These are phyloP conservation scores for Odontocerum albicorne DNA, from an alignment of 2,888 invertebrate genomes.

Conservation along the genomic window DNA sequence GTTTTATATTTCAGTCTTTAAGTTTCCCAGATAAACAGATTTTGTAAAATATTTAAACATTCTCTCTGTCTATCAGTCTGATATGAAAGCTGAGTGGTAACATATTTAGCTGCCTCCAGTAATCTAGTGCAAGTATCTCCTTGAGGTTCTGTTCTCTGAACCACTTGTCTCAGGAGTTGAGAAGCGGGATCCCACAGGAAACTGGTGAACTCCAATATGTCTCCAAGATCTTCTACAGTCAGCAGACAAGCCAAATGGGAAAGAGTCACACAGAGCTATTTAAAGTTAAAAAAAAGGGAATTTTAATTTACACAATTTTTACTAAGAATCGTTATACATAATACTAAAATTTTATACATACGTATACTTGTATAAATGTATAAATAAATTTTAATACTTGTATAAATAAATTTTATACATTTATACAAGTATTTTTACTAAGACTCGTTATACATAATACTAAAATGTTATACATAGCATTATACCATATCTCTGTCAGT, in stretches of 20 bases:
- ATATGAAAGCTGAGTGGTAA: constrained; percentile 50
- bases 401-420: too few relatives aligned
- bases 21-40: constrained; percentile 44
- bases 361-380: too few relatives aligned
- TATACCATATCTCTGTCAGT: too few relatives aligned
- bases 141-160: constrained; percentile 50
- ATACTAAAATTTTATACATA: neutral
- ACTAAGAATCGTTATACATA: neutral
- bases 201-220: constrained; percentile 54
- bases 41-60: constrained; percentile 49
- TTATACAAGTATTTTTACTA: too few relatives aligned
- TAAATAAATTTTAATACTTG: too few relatives aligned
- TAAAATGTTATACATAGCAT: too few relatives aligned
- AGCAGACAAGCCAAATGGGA: constrained; percentile 69
- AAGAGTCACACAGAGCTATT: constrained; percentile 72
- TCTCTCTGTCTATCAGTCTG: constrained; percentile 46
- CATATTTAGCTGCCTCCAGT: constrained; percentile 52
- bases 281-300: too few relatives aligned
- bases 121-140: constrained; percentile 50
- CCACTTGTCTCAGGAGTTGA: constrained; percentile 47
- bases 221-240: constrained; percentile 58
- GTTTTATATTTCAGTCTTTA: too few relatives aligned
- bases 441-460: too few relatives aligned
- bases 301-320: too few relatives aligned
- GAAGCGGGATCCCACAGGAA: constrained; percentile 54